Base-by-base conservation (phyloP, 2,113 vertebrate species). In the Pseudopodoces humilis region DNA sequence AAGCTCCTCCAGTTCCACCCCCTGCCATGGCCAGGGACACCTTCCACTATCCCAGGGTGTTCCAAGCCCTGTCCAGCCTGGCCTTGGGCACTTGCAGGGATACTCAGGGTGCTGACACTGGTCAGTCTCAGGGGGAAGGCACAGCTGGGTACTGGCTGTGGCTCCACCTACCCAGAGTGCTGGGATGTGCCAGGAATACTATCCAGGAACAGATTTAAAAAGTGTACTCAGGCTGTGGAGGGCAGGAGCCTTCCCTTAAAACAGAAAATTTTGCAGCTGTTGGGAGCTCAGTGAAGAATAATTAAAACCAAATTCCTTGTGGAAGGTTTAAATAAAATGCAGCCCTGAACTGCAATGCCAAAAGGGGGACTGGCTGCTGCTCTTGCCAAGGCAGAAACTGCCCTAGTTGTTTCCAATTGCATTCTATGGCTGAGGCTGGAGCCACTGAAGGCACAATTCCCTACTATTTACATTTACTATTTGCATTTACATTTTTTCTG, bases 251-350 rank as follows among this genome's bases (percentile, higher is more conserved):
- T 92, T 93, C 72, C 82, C 94, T 92, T 68, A 69, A 88, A 90
- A 13, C 79, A 50, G 76, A 93, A 95, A 85, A 72, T 89, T 90
- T 69, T 83, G 79, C 94, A 96, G 95, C 95, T 97, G 94, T 92
- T 82, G 24, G 50, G 83, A 95, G 92, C 69, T 96, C 52, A 90
- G 83, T 24, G 70, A 95, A 70, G 64, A 64, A 46, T 94, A 95
- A 98, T 96, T 94, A 93, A 97, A 97, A 89, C 90, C 96, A 95
- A 95, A 88, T 81, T 95, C 78, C 68, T 94, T 8, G 7, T 11
- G 81, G 93, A 75, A 96, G 92, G 91, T 92, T 97, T 94, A 81
- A 96, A 94, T 93, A 87, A 96, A 97, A 89, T 2, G 11, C 72
- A 90, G 91, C 88, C 96, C 90, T 88, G 81, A 93, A 94, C 90